Conservation (phyloP, 1,140 invertebrate genomes). For the Rhopalosiphum maidis region DNA sequence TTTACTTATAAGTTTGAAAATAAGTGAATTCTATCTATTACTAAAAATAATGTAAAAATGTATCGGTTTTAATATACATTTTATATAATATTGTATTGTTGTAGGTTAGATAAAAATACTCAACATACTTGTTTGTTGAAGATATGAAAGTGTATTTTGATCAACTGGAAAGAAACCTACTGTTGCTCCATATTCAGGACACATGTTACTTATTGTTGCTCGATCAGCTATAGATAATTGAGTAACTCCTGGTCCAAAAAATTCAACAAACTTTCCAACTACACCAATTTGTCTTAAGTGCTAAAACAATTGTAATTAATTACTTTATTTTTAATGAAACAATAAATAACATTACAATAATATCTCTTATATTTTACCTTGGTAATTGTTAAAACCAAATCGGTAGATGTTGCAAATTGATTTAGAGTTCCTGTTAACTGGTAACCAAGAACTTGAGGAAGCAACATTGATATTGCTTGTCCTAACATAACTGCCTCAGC, state of each 20-base stretch:
- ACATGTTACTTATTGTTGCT: slow-evolving; percentile 96
- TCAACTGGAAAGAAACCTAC: slow-evolving; percentile 97
- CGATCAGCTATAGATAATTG: slow-evolving; percentile 93
- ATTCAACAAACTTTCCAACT: slow-evolving; percentile 98
- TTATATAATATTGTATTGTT: no score
- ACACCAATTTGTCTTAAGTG: slow-evolving; percentile 92
- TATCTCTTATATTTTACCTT: slow-evolving; percentile 73
- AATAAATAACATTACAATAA: slow-evolving; percentile 3
- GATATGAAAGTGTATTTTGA: slow-evolving; percentile 81
- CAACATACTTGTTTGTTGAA: slow-evolving; percentile 84
- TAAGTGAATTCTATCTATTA: no score
- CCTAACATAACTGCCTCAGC: slow-evolving; percentile 92
- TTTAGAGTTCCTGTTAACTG: slow-evolving; percentile 82
- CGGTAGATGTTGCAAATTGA: slow-evolving; percentile 92
- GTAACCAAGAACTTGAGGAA: slow-evolving; percentile 96
- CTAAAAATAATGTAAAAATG: no score
- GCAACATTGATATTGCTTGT: slow-evolving; percentile 94
- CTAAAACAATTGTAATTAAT: slow-evolving; percentile 64
- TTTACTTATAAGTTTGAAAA: no score
- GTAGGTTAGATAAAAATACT: not conserved
- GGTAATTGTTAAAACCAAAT: slow-evolving; percentile 96
- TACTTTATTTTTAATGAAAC: not conserved
- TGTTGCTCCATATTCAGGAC: slow-evolving; percentile 97
- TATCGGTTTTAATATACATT: not conserved
- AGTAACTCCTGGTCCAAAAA: slow-evolving; percentile 91